Evolutionary conservation across 2,113 vertebrate genomes (phyloP), one percentile per base, ranked within the genome.

Genomic region (Naja naja): DNA sequence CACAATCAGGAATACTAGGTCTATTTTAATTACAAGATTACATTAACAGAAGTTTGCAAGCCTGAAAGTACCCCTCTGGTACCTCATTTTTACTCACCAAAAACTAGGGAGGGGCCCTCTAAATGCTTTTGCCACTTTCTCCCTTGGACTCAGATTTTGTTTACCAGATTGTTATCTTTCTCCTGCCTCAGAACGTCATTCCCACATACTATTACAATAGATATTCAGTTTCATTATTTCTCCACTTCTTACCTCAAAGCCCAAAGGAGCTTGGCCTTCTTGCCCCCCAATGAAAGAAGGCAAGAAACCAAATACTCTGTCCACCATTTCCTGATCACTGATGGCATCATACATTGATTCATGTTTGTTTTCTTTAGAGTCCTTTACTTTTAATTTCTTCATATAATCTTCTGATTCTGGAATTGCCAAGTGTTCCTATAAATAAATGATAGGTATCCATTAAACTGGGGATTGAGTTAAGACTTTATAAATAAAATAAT

Each of bases 291-390:
- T 97, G 92, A 98, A 89, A 25, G 90, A 86, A 23, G 99, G 99
- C 93, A 99, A 97, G 96, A 99, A 99, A 7, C 98, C 98, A 69
- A 99, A 99, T 94, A 99, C 98, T 94, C 96, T 97, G 94, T 99
- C 99, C 94, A 99, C 98, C 98, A 99, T 98, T 96, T 99, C 98
- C 16, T 99, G 97, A 87, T 98, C 98, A 0, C 96, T 98, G 93
- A 98, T 91, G 34, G 96, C 60, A 20, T 98, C 97, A 0, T 96
- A 94, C 94, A 98, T 97, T 34, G 96, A 94, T 91, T 97, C 96
- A 27, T 86, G 97, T 93, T 98, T 98, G 93, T 95, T 93, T 43
- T 94, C 96, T 88, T 97, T 85, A n/a, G 94, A 49, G 0, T 97
- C 94, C 30, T 97, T 96, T 58, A 96, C 93, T 49, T 93, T 95